Percentiles rank a stretch among this genome's conserved stretches.
Conservation (phyloP, 2,113 vertebrate genomes). For the Syngnathus floridae region DNA sequence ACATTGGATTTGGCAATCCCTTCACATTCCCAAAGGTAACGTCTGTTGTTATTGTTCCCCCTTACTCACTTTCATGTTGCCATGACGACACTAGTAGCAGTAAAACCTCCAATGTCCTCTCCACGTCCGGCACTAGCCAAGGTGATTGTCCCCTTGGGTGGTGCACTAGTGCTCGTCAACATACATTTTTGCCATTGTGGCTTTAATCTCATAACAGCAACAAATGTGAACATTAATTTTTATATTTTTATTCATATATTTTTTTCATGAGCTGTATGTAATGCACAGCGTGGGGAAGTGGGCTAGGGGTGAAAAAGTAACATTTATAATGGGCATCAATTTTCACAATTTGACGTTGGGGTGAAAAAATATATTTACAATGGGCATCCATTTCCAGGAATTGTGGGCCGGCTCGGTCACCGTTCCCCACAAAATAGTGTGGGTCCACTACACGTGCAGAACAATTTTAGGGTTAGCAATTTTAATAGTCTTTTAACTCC, state of each 20-base stretch:
- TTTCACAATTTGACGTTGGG: too few relatives aligned
- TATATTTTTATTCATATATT: not conserved
- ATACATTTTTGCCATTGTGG: slow-evolving; percentile 12
- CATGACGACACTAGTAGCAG: slow-evolving; percentile 22
- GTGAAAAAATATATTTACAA: too few relatives aligned
- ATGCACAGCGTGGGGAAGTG: too few relatives aligned
- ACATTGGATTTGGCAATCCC: slow-evolving; percentile 27
- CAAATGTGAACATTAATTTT: not conserved
- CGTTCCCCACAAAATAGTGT: too few relatives aligned
- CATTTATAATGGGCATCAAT: too few relatives aligned
- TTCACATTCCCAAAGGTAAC: slow-evolving; percentile 21
- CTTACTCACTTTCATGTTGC: slow-evolving; percentile 21
- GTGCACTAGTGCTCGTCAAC: slow-evolving; percentile 48
- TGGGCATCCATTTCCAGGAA: too few relatives aligned
- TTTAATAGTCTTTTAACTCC: not conserved
- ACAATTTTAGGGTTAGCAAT: not conserved
- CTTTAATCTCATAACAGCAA: not conserved
- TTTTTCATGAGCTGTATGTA: too few relatives aligned
- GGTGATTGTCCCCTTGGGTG: slow-evolving; percentile 57
- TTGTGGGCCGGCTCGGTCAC: too few relatives aligned
- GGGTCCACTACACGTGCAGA: not conserved
- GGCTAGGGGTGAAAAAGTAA: too few relatives aligned
- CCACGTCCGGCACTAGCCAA: slow-evolving; percentile 41
- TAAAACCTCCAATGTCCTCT: slow-evolving; percentile 42
- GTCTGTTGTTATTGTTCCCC: not conserved